Conservation (phyloP, 2,888 invertebrate species). For the Cacoxenus indagator region DNA sequence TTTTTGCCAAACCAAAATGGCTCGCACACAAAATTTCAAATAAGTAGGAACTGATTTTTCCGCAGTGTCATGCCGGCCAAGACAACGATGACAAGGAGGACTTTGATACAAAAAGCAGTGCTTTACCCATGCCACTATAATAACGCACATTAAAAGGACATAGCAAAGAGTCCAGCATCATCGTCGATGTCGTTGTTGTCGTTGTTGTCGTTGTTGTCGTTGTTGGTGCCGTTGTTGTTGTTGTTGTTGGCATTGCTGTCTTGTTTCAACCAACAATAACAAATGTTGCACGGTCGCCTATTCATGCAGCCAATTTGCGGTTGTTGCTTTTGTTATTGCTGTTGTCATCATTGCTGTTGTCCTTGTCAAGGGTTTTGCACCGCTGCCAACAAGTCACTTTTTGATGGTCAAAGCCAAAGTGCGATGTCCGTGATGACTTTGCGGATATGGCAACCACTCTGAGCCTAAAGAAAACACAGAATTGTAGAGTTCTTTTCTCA, state of each 20-base stretch:
- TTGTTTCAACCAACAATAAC: background rate
- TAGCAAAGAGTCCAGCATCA: background rate
- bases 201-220: background rate
- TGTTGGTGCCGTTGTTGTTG: background rate
- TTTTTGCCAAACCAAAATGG: slow-evolving; percentile 1
- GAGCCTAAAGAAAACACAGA: background rate
- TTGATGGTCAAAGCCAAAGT: slow-evolving; percentile 59
- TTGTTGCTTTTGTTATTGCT: too few relatives aligned
- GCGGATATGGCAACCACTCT: slow-evolving; percentile 33
- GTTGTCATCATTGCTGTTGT: background rate
- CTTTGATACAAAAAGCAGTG: background rate
- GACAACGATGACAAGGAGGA: background rate
- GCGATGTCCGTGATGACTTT: slow-evolving; percentile 59
- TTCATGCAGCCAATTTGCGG: too few relatives aligned
- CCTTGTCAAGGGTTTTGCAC: background rate
- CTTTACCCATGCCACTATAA: background rate
- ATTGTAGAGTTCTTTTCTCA: background rate
- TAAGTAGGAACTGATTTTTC: slow-evolving; percentile 11
- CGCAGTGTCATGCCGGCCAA: slow-evolving; percentile 3
- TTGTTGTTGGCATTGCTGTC: background rate
- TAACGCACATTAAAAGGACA: background rate
- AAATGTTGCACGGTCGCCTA: too few relatives aligned
- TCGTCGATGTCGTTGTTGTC: background rate
- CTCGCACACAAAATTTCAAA: background rate
- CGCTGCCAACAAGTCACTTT: slow-evolving; percentile 26